Base-by-base conservation (phyloP, 2,797 vertebrate genomes). In the Myotis pilosus region DNA sequence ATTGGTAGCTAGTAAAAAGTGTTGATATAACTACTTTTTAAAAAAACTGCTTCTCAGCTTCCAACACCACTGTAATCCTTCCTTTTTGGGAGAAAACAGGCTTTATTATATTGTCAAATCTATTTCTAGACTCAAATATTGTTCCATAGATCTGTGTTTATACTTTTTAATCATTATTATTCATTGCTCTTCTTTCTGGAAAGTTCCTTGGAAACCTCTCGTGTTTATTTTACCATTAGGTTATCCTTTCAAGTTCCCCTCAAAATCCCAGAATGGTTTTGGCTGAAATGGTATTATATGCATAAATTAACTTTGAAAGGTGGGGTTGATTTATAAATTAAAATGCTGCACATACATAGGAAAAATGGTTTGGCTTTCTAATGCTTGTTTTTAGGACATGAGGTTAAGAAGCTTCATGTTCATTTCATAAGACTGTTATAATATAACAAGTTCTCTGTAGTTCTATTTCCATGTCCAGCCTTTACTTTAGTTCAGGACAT, bases 71-170 rank as follows among this genome's bases (percentile, higher is more conserved):
- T 93, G 10, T 49, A 91, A 93, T 69, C 8, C 25, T 71, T 75
- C 49, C 33, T 92, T 82, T 53, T 86, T 36, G 51, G 7, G 47
- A 68, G 47, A 87, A 94, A 95, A 93, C 3, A 71, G 25, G 76
- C 79, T 88, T 94, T 91, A 81, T 60, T 66, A 80, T 28, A 91
- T 17, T 88, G 47, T 47, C 81, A 33, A 87, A 71, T 80, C 41
- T 78, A 84, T 87, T 91, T 95, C 69, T 82, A 94, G 68, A 74
- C 60, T 60, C 47, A 90, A 92, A 28, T 78, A 94, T 49, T 91
- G 0, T 92, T 92, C 68, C 47, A 91, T 2, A 78, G 41, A 74
- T 85, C 60, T 85, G 6, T 36, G 15, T 93, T 95, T 74, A 57
- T 23, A 89, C 6, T 62, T 89, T 94, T 92, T 60, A n/a, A 60